A percentile compares a stretch with the other conserved stretches of the same genome.
Evolutionary conservation across 2,113 vertebrate species (phyloP).

Genomic region (Reinhardtius hippoglossoides): DNA sequence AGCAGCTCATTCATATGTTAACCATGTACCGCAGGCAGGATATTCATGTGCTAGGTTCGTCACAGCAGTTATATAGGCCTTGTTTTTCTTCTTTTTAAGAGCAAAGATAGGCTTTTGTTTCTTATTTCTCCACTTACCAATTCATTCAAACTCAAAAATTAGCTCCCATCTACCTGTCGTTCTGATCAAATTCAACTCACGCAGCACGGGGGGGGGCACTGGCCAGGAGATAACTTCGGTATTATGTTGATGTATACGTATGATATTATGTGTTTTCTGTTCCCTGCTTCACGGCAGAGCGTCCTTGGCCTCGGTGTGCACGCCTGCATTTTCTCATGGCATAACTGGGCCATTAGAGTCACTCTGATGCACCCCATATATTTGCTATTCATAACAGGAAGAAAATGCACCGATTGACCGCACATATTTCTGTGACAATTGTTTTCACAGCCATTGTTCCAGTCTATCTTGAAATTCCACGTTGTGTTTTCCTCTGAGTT

Average conservation of each 20-base stretch:
- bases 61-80: not conserved
- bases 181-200: too few relatives aligned
- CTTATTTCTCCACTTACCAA: too few relatives aligned
- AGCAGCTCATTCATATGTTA: too few relatives aligned
- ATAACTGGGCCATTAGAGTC: slow-evolving; percentile 72
- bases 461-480: slow-evolving; percentile 66
- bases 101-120: too few relatives aligned
- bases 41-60: not conserved
- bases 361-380: slow-evolving; percentile 69
- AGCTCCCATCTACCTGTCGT: too few relatives aligned
- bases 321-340: slow-evolving; percentile 60
- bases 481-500: slow-evolving; percentile 51
- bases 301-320: slow-evolving; percentile 6
- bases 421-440: slow-evolving; percentile 70
- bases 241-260: too few relatives aligned
- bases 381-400: slow-evolving; percentile 77
- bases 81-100: too few relatives aligned
- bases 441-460: slow-evolving; percentile 75
- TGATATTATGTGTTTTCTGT: not conserved
- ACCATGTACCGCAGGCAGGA: not conserved
- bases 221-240: too few relatives aligned
- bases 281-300: slow-evolving; percentile 11
- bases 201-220: too few relatives aligned
- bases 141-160: too few relatives aligned
- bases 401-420: slow-evolving; percentile 53